Evolutionary conservation across 2,113 vertebrate species (phyloP), one percentile per base, ranked within the genome.

Genomic region (Garra rufa): DNA sequence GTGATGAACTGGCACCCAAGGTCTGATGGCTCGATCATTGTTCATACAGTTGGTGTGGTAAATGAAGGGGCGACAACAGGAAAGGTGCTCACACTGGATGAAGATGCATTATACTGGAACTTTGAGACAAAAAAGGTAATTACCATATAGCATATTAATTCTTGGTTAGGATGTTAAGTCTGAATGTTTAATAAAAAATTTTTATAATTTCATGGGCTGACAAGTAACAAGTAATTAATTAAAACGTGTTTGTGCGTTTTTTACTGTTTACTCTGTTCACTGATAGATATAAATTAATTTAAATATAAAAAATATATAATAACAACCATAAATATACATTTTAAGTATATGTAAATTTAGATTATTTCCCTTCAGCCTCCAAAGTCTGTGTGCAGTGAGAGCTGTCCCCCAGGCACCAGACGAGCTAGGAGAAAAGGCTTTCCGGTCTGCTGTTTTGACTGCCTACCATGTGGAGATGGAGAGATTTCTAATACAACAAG

Each of bases 391-490:
- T 95, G 94, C 76, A 94, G 94, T 55, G 89, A 95, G 21, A 88
- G 90, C 43, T 96, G 96, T 71, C 89, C 79, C 57, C 91, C 93
- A 19, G 94, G 94, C 13, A 94, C 92, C 10, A 81, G 89, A 44
- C 93, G 92, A 81, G 93, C 92, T 30, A 92, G 91, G 84, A 90
- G 78, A 30, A 94, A 95, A 2, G 92, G 94, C 6, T 81, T 96
- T 67, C 93, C 94, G 0, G 78, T 88, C 26, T 95, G 63, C 30
- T 67, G 63, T 38, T 67, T 67, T 67, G 63, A 67, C 30, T 67
- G 63, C 3, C 63, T 67, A n/a, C 91, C 79, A 2, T 95, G 95
- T 85, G 93, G 94, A 74, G 94, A 95, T 50, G 95, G 95, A 69
- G 89, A 93, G 4, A 89, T 95, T 76, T 95, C 91, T 76, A 87